Base-by-base conservation (phyloP, 2,113 vertebrate genomes). In the Paracanthobrama guichenoti region DNA sequence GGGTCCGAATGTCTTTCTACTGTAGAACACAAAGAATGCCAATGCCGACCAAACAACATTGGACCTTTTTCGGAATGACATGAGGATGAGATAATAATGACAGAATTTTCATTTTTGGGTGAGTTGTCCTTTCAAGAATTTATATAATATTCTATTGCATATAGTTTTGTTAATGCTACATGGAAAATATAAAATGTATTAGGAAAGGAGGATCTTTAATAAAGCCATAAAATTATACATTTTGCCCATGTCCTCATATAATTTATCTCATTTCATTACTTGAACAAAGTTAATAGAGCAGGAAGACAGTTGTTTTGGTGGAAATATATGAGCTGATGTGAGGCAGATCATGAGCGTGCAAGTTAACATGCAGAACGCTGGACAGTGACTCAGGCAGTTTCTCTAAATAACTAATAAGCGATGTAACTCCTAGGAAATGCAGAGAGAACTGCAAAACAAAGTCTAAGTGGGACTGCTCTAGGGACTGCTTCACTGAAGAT, bases 401-500 rank as follows among this genome's bases (percentile, higher is more conserved):
- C 76, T 79, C 60, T 31, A 80, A 80, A 82, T 39, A 57, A 14
- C 59, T 46, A 80, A 55, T 82, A n/a, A 82, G 48, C 44, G 24
- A 31, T 67, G 79, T 26, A 50, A 18, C 60, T 67, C 80, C 66
- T 24, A 80, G 59, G 28, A 80, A 84, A 76, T 28, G 55, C 6
- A 69, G 50, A 31, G 53, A 66, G 75, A 75, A 83, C 48, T 66
- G 74, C 57, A 81, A 82, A 64, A 67, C 72, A 73, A 71, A 71
- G 72, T 48, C 55, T 81, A 79, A 87, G 73, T 81, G 64, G 64
- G 42, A 62, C 50, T 64, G 67, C 83, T 76, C 74, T 13, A 59
- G 72, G 42, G 83, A 82, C 73, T 18, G 60, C 50, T 87, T 64
- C 74, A 76, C 60, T 55, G 24, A 81, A 60, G 74, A 79, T 79